Evolutionary conservation across 2,797 vertebrate genomes (phyloP), one percentile per base, ranked within the genome.

Genomic region (Ibycter americanus): DNA sequence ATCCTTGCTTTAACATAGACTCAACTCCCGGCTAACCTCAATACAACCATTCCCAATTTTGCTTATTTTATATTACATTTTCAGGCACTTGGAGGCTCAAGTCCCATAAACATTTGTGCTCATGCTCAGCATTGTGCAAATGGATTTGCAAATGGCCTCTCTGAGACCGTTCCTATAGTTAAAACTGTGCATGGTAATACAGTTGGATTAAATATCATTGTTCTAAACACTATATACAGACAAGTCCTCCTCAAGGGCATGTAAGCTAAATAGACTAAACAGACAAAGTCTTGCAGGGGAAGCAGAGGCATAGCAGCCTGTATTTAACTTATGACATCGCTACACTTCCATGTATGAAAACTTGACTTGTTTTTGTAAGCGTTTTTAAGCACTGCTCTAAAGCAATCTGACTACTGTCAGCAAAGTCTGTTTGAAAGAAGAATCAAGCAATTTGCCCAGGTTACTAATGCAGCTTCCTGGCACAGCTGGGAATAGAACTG

Each of bases 251-350:
- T 94, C 59, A 73, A 87, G 94, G 86, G 40, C 31, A 34, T 80
- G 59, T 87, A 90, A 84, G 18, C 17, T 70, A 91, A 87, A 91
- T 54, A 96, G 96, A 96, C 87, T 95, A 96, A 95, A 96, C 80
- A 95, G 85, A 81, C n/a, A 61, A 59, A 62, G 63, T 36, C 90
- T 87, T 94, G 26, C 40, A 84, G 63, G 52, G 67, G n/a, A 96
- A 92, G 58, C 51, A 92, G 83, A 90, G 42, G 71, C 59, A 76
- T 62, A 91, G 32, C 67, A 87, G 80, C 47, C 31, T 55, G 8
- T 49, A 76, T 61, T 92, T 92, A 66, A 58, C 72, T 93, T 90
- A 51, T 19, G 78, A 63, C 56, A 46, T 44, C 20, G 47, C 26
- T 87, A 55, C 23, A 26, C 8, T 94, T 93, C 70, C 59, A 34